phyloP scores from a whole-genome alignment of 1,140 invertebrate species.

The Lepidurus apus region DNA sequence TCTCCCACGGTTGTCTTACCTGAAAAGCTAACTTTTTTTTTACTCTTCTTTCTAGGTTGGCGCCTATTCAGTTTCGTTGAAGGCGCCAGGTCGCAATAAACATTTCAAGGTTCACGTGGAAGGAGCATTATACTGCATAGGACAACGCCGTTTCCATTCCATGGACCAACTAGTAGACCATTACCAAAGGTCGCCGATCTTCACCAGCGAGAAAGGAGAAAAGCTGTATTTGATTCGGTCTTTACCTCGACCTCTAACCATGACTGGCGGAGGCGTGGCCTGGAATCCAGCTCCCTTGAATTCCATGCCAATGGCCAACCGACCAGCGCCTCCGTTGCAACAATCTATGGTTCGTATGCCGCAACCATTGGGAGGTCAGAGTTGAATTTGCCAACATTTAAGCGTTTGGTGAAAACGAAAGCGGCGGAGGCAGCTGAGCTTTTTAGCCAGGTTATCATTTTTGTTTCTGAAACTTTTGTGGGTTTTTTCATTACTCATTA shows the following conservation, averaged over 20 bases:
- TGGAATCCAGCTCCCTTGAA: neutral
- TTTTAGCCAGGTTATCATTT: neutral
- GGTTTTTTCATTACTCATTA: neutral
- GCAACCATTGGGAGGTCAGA: neutral
- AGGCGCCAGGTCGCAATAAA: constrained; percentile 95
- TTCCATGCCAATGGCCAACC: neutral
- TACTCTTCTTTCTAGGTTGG: constrained; percentile 67
- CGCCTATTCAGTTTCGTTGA: constrained; percentile 96
- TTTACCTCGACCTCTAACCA: constrained; percentile 49
- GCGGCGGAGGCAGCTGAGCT: neutral
- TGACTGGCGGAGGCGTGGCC: neutral
- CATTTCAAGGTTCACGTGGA: constrained; percentile 98
- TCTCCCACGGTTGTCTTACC: neutral
- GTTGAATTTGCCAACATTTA: neutral
- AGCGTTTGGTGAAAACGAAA: neutral
- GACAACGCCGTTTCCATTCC: constrained; percentile 85
- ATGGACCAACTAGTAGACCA: constrained; percentile 96
- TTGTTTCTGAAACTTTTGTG: neutral
- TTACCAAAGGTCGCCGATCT: constrained; percentile 97
- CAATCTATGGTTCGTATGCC: constrained; percentile 1
- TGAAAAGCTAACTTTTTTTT: constrained; percentile 32
- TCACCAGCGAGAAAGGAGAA: constrained; percentile 91
- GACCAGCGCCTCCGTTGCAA: constrained; percentile 11
- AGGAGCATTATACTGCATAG: constrained; percentile 89
- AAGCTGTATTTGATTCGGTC: constrained; percentile 86